Evolutionary conservation across 2,888 invertebrate genomes (phyloP).

Genomic region (Zootermopsis nevadensis): DNA sequence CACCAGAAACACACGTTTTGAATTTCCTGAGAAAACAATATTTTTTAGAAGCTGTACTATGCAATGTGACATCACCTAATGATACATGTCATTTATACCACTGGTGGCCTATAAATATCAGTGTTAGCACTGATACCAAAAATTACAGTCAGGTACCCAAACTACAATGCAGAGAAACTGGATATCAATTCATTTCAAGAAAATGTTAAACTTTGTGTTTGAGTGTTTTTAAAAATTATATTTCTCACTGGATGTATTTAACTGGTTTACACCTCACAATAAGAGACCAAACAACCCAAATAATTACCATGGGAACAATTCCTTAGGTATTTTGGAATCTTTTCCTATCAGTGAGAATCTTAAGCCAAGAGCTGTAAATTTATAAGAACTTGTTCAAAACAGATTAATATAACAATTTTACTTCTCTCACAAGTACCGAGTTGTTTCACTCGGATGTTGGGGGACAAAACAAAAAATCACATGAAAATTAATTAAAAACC

Average conservation of each 20-base stretch:
- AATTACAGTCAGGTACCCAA: not conserved
- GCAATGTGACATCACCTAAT: not conserved
- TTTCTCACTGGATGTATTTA: slow-evolving; percentile 15
- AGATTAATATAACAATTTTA: not conserved
- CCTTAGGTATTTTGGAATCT: not conserved
- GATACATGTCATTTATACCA: not conserved
- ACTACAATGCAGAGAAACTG: slow-evolving; percentile 4
- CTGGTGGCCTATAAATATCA: not conserved
- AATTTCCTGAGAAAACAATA: slow-evolving; percentile 23
- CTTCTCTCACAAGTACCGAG: not conserved
- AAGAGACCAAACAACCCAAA: slow-evolving; percentile 21
- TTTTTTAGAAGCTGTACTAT: not conserved
- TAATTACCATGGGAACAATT: not conserved
- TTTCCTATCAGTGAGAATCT: not conserved
- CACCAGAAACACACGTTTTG: not conserved
- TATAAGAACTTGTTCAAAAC: not conserved
- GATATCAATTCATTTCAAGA: slow-evolving; percentile 24
- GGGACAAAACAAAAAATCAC: not conserved
- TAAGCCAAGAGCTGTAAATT: not conserved
- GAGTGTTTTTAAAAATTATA: not conserved
- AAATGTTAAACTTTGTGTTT: slow-evolving; percentile 8
- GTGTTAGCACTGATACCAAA: not conserved
- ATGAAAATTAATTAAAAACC: not conserved
- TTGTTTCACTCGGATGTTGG: not conserved
- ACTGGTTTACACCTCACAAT: slow-evolving; percentile 14